Conservation (phyloP, 2,797 vertebrate genomes). For the Scyliorhinus canicula region DNA sequence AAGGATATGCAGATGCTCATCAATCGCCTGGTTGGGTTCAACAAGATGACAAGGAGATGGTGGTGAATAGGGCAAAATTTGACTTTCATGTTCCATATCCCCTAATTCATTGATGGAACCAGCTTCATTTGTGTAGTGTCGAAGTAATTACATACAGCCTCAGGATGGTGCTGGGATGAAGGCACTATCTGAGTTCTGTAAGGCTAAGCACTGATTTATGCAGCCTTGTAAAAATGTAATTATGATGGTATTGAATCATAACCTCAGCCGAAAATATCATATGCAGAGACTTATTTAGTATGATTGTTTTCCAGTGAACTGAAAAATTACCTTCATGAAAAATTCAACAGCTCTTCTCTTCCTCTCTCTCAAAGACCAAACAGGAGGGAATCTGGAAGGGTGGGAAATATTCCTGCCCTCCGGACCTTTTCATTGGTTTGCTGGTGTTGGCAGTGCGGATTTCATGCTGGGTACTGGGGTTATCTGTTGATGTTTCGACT, state of each 20-base stretch:
- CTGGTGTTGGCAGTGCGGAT: too few species aligned
- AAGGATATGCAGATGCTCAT: background rate
- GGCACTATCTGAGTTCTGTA: background rate
- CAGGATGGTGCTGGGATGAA: background rate
- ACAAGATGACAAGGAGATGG: background rate
- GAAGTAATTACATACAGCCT: background rate
- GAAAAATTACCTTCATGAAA: slow-evolving; percentile 30
- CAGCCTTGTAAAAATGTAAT: slow-evolving; percentile 32
- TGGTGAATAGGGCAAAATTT: background rate
- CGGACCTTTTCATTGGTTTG: too few species aligned
- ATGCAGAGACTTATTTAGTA: slow-evolving; percentile 24
- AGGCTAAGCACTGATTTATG: slow-evolving; percentile 2
- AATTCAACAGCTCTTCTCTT: background rate
- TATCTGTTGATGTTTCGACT: background rate
- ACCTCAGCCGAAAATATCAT: slow-evolving; percentile 22
- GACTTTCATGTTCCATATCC: too few species aligned
- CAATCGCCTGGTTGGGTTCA: background rate
- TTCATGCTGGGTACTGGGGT: background rate
- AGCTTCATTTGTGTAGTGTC: background rate
- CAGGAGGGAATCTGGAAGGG: background rate
- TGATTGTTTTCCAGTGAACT: slow-evolving; percentile 37
- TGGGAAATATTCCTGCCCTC: background rate
- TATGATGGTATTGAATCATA: slow-evolving; percentile 30
- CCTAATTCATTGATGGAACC: background rate
- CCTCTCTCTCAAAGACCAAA: background rate